Evolutionary conservation across 2,113 vertebrate genomes (phyloP).

Genomic region (Lagopus muta): DNA sequence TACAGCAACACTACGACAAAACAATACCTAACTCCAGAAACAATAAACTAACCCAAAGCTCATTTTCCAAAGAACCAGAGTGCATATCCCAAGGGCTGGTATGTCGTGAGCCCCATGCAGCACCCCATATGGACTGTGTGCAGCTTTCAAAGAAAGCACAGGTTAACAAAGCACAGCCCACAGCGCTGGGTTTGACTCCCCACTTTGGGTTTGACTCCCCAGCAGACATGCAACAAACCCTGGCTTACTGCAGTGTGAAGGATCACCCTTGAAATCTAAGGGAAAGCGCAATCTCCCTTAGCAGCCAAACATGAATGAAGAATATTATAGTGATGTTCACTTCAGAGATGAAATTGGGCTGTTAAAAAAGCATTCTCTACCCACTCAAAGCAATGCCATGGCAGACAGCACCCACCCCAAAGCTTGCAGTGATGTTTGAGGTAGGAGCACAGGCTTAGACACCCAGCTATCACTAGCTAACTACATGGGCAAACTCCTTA

Average conservation of each 20-base stretch:
- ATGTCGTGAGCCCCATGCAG: not conserved
- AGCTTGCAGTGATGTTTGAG: not conserved
- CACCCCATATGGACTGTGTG: not conserved
- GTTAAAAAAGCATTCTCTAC: not conserved
- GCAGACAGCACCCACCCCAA: not conserved
- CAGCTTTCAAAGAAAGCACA: not conserved
- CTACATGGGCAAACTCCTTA: not conserved
- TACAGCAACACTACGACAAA: not conserved
- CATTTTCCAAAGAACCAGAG: not conserved
- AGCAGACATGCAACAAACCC: not conserved
- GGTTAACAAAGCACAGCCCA: not conserved
- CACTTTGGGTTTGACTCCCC: not conserved
- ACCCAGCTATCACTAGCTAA: not conserved
- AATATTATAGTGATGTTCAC: not conserved
- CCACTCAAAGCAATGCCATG: not conserved
- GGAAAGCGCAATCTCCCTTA: not conserved
- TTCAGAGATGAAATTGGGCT: not conserved
- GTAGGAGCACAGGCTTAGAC: not conserved
- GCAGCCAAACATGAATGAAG: not conserved
- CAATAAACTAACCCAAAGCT: not conserved
- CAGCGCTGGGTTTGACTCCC: not conserved
- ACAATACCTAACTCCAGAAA: not conserved
- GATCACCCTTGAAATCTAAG: not conserved
- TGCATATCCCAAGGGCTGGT: not conserved
- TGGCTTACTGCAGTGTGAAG: not conserved